A percentile compares a stretch with the other conserved stretches of the same genome.
Conservation (phyloP, 2,888 invertebrate species). For the Andricus quercusramuli region DNA sequence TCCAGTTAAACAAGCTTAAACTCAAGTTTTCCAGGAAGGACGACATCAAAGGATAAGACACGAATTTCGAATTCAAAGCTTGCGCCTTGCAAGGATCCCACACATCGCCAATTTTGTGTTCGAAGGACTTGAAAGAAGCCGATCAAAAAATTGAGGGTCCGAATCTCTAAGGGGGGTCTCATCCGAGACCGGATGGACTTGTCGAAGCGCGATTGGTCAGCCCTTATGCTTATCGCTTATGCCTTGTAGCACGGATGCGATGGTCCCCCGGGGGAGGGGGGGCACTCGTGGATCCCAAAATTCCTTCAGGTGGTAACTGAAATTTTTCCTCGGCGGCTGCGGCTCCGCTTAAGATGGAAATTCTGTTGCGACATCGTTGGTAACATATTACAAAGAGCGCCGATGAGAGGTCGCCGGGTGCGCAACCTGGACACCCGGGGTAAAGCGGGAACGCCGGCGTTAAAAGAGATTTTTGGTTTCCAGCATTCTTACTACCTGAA, state of each 20-base stretch:
- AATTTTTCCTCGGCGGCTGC: slow-evolving; percentile 40
- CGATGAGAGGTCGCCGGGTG: slow-evolving; percentile 51
- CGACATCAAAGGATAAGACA: slow-evolving; percentile 27
- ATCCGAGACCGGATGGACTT: slow-evolving; percentile 20
- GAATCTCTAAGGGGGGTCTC: slow-evolving; percentile 32
- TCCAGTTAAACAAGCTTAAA: slow-evolving; percentile 25
- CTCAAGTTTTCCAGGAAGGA: slow-evolving; percentile 36
- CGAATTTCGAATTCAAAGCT: slow-evolving; percentile 15
- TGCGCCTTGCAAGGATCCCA: slow-evolving; percentile 9
- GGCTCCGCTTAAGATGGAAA: slow-evolving; percentile 54
- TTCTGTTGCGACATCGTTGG: slow-evolving; percentile 57
- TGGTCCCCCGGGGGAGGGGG: background rate
- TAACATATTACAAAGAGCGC: slow-evolving; percentile 58
- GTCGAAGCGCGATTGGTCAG: background rate
- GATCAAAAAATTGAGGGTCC: slow-evolving; percentile 39
- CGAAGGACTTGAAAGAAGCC: slow-evolving; percentile 35
- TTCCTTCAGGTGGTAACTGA: slow-evolving; percentile 36
- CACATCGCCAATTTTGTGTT: slow-evolving; percentile 35
- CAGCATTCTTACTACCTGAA: slow-evolving; percentile 65
- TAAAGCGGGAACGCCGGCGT: slow-evolving; percentile 51
- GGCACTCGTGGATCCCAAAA: background rate
- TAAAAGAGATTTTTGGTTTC: slow-evolving; percentile 59
- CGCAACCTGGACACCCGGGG: slow-evolving; percentile 37
- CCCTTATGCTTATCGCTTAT: background rate
- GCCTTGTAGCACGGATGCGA: background rate